Conservation (phyloP, 2,888 invertebrate species). For the Epinotia bilunana region DNA sequence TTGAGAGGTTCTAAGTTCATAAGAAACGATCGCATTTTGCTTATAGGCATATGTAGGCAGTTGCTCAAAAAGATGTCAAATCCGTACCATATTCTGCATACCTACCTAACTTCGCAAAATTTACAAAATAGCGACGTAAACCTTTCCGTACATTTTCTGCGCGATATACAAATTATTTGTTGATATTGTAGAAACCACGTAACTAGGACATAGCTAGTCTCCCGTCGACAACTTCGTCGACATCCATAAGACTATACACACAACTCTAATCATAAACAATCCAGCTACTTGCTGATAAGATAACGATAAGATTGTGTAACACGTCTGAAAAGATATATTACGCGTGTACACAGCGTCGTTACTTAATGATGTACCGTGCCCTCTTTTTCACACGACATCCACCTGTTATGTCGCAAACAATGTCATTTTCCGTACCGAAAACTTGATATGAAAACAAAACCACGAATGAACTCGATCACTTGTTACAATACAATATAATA, state of each 20-base stretch:
- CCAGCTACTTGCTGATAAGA: conserved; percentile 33
- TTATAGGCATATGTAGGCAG: background rate
- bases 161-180: background rate
- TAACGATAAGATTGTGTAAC: conserved; percentile 42
- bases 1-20: background rate
- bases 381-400: background rate
- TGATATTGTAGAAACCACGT: conserved; percentile 9
- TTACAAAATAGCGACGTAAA: too few species aligned
- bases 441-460: background rate
- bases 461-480: background rate
- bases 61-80: too few species aligned
- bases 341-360: conserved; percentile 18
- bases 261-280: conserved; percentile 29
- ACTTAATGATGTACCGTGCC: background rate
- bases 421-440: background rate
- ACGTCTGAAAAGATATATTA: conserved; percentile 24
- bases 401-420: background rate
- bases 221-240: conserved; percentile 19
- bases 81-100: too few species aligned
- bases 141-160: background rate
- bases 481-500: too few species aligned
- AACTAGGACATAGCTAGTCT: conserved; percentile 20
- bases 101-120: too few species aligned
- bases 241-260: conserved; percentile 29
- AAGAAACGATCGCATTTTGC: background rate